Base-by-base conservation (phyloP, 2,113 vertebrate genomes). In the Embiotoca jacksoni region DNA sequence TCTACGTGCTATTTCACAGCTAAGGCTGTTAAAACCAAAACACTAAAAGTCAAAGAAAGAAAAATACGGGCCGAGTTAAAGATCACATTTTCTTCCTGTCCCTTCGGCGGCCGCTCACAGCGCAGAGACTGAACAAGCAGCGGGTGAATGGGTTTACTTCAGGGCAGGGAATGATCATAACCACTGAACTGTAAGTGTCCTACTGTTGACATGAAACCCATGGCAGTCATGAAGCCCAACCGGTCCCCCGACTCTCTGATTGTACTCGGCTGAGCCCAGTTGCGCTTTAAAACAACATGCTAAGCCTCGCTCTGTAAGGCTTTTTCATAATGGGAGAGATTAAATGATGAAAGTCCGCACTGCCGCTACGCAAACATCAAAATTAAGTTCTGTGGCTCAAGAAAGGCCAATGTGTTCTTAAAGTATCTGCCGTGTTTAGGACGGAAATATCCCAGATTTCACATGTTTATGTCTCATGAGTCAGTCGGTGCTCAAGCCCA, bases 101-200 rank as follows among this genome's bases (percentile, higher is more conserved):
- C 73, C 78, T 70, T 61, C 78, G 71, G 79, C 2, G 75, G 72
- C 69, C 33, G 41, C 86, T 69, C 32, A 62, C 81, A 89, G 84
- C 13, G 55, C 68, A 23, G 84, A 72, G 85, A 86, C 67, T 78
- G 36, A 82, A 70, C 55, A 33, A 77, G 78, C 89, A 67, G 81
- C 52, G 69, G 88, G 87, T 83, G 85, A 83, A 75, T 67, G 54
- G 83, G 72, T 92, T 90, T 90, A 83, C 78, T 88, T 92, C 77
- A 82, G 78, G 72, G 72, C 73, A 83, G 90, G 86, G 88, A 91
- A 72, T 84, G 77, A 82, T 90, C 86, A 76, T 87, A 86, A 90
- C 79, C 71, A 23, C 84, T 87, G 87, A 92, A 88, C 89, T 92
- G 80, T 87, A 85, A 90, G 86, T 73, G 85, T 91, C 68, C 89